Conservation (phyloP, 2,888 invertebrate species). For the Coenonympha arcania region DNA sequence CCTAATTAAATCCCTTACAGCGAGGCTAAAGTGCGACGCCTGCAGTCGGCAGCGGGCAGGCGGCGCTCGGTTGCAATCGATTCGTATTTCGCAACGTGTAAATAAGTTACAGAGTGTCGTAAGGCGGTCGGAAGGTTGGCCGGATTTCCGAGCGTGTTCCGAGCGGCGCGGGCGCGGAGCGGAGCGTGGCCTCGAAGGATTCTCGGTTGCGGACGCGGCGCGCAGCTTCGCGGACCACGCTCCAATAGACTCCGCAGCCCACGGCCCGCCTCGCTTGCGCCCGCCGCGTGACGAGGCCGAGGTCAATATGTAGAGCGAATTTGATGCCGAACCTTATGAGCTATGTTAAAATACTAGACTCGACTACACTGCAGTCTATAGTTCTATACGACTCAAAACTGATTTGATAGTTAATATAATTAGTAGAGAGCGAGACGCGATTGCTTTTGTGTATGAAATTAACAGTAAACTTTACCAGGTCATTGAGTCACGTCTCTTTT, state of each 20-base stretch:
- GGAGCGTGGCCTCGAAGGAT: constrained; percentile 64
- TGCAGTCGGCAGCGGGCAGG: too few relatives aligned
- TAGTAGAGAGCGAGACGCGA: too few relatives aligned
- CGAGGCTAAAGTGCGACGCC: constrained; percentile 72
- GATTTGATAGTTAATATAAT: not conserved
- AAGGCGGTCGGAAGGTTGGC: constrained; percentile 74
- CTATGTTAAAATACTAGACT: not conserved
- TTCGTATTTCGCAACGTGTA: constrained; percentile 72
- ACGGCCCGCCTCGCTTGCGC: constrained; percentile 37
- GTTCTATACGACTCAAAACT: not conserved
- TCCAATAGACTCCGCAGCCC: constrained; percentile 34
- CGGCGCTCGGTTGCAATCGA: constrained; percentile 75
- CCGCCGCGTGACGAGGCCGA: constrained; percentile 30
- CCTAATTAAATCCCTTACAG: constrained; percentile 73
- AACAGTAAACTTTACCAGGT: constrained; percentile 33
- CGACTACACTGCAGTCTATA: not conserved
- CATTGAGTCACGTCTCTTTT: constrained; percentile 64
- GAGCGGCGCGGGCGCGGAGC: constrained; percentile 50
- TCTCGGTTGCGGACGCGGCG: constrained; percentile 60
- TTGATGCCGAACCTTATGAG: not conserved
- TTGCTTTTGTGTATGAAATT: not conserved
- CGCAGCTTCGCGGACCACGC: constrained; percentile 26
- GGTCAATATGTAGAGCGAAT: constrained; percentile 20
- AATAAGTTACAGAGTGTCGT: constrained; percentile 73
- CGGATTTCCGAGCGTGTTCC: constrained; percentile 74